Evolutionary conservation across 2,797 vertebrate genomes (phyloP).

Genomic region (Cebuella pygmaea): DNA sequence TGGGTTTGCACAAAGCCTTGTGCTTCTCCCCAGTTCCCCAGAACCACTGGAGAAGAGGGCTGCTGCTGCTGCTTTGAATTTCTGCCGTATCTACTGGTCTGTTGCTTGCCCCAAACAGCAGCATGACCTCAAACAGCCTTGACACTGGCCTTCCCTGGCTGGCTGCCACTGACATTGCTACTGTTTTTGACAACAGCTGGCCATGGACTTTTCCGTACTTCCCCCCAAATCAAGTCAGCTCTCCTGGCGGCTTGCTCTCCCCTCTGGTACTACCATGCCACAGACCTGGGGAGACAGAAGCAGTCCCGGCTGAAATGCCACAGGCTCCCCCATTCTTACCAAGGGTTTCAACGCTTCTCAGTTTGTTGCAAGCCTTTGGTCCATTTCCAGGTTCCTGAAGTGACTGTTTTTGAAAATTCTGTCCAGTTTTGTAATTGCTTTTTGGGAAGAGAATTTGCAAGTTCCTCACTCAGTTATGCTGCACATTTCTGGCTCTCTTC

Average conservation of each 20-base stretch:
- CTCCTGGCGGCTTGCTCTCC: not conserved
- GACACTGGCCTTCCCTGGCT: not conserved
- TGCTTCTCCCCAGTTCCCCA: not conserved
- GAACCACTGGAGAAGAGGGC: not conserved
- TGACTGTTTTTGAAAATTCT: not conserved
- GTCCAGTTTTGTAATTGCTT: not conserved
- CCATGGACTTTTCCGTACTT: not conserved
- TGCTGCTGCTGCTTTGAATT: not conserved
- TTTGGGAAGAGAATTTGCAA: not conserved
- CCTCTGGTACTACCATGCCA: not conserved
- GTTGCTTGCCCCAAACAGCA: not conserved
- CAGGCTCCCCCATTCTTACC: not conserved
- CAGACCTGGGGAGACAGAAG: not conserved
- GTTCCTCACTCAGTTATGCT: not conserved
- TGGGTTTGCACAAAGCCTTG: not conserved
- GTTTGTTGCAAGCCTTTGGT: not conserved
- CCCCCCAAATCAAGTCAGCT: not conserved
- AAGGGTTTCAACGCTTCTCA: not conserved
- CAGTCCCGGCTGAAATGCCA: not conserved
- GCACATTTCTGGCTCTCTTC: not conserved
- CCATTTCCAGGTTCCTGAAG: not conserved
- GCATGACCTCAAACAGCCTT: not conserved
- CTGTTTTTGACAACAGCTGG: not conserved
- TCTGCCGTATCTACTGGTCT: not conserved
- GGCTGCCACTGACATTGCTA: not conserved